These are phyloP conservation scores for Scytalopus superciliaris DNA, from an alignment of 2,113 vertebrate species.

Conservation along the genomic window DNA sequence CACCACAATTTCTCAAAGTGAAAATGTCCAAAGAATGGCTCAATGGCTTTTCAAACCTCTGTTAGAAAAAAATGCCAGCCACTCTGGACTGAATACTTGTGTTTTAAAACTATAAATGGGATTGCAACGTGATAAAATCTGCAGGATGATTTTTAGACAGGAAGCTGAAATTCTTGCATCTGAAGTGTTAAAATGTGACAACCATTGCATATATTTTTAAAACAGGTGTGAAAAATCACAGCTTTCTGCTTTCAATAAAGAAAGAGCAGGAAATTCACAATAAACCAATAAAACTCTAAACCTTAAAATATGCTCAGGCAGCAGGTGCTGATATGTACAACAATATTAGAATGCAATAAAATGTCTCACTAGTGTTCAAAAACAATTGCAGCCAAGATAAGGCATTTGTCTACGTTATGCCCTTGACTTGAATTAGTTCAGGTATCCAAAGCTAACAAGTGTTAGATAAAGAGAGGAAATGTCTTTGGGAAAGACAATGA, in stretches of 20 bases:
- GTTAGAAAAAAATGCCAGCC: background rate
- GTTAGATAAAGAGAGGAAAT: background rate
- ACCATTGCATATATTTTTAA: conserved; percentile 28
- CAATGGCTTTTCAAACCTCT: background rate
- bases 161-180: conserved; percentile 13
- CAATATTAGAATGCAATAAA: background rate
- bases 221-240: conserved; percentile 43
- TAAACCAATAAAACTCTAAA: conserved; percentile 41
- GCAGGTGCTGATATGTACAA: conserved; percentile 29
- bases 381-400: background rate
- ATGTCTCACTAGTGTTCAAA: background rate
- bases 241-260: conserved; percentile 43
- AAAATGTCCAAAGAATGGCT: background rate
- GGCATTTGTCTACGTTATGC: background rate
- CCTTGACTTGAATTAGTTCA: background rate
- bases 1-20: background rate
- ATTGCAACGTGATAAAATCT: conserved; percentile 10
- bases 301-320: background rate
- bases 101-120: background rate
- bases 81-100: background rate
- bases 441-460: background rate
- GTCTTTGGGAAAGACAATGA: background rate
- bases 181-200: conserved; percentile 16
- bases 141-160: conserved; percentile 1
- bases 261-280: conserved; percentile 46